Evolutionary conservation across 2,113 vertebrate genomes (phyloP).

Genomic region (Ariopsis seemanni): DNA sequence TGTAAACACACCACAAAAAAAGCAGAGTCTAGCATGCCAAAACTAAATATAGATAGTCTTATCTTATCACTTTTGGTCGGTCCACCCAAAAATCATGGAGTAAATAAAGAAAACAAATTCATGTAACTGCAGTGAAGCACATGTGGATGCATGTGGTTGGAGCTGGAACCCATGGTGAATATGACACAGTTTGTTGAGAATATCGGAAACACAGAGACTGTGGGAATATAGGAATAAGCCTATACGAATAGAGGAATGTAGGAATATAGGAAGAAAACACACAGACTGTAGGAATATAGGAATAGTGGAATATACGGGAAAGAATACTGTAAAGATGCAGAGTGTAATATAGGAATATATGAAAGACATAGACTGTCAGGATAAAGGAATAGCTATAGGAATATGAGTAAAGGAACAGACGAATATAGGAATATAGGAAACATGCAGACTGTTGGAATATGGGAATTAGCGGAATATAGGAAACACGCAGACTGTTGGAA

Average conservation of each 20-base stretch:
- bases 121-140: not conserved
- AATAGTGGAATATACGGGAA: no score
- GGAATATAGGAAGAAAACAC: not conserved
- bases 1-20: not conserved
- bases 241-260: not conserved
- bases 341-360: not conserved
- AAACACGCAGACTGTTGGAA: no score
- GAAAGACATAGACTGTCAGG: no score
- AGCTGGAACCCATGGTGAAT: not conserved
- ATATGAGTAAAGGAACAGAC: not conserved
- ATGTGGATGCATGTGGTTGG: not conserved
- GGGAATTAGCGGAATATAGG: no score
- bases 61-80: conserved; percentile 8
- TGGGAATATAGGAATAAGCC: not conserved
- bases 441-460: no score
- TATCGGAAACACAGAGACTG: not conserved
- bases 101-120: conserved; percentile 3
- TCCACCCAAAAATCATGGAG: conserved; percentile 17
- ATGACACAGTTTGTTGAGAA: not conserved
- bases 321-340: no score
- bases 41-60: conserved; percentile 28
- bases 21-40: not conserved
- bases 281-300: no score
- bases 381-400: not conserved
- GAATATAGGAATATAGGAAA: not conserved